Evolutionary conservation across 37 sponge, comb jelly and placozoan genomes (phyloP), one percentile per base, ranked within the genome.

Genomic region (Geodia barretti): DNA sequence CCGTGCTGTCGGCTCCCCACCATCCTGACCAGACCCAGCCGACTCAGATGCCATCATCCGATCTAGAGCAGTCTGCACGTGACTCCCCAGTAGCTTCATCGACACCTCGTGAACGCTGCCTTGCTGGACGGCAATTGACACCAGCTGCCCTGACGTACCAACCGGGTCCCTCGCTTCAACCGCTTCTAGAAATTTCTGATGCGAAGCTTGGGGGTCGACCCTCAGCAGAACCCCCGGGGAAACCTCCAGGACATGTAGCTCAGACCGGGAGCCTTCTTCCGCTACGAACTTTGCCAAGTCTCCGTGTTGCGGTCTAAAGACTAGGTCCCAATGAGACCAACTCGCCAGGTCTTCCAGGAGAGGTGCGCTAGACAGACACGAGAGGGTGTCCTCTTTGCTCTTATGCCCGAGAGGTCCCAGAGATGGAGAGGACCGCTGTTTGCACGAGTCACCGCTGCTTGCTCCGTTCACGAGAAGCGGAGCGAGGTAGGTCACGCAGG

Each of bases 261-360:
- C 68, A 29, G 4, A n/a, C 2, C 39, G 11, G 1, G 36, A 21
- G 24, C 35, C 14, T 0, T 23, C 5, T 9, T 24, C 61, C 4
- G 29, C n/a, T 4, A 31, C 32, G 66, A 89, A 89, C 23, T 79
- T 74, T 38, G 73, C 35, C 0, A 89, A 68, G 0, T 34, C 26
- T 8, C 90, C 90, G 58, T 43, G 70, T 59, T 65, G 62, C 34
- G 85, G 85, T 28, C 64, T 73, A 41, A 54, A 89, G 36, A 89
- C 81, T 24, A 79, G 59, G 39, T 84, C 80, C 90, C 90, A 89
- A 34, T 89, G 85, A 31, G 81, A 79, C 90, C 90, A 89, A 25
- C 73, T 37, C 8, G 60, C 30, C 4, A 89, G 71, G 33, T 89
- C 90, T 3, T 76, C 85, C 1, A 89, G 85, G 1, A 84, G 65